Base-by-base conservation (phyloP, 2,113 vertebrate genomes). In the Entelurus aequoreus region DNA sequence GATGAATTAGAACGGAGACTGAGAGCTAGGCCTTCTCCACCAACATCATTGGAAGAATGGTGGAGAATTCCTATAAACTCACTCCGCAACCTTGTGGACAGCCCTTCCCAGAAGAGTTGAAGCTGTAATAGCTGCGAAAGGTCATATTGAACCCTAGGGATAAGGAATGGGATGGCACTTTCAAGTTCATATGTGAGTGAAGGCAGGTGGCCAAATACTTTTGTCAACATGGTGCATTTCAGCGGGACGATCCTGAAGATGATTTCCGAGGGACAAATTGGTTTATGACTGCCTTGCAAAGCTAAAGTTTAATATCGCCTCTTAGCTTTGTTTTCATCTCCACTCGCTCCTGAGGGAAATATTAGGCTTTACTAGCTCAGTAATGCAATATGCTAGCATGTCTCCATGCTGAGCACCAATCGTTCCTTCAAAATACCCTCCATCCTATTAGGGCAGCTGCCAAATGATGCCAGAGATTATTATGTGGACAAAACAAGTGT, bases 301-400 rank as follows among this genome's bases (percentile, higher is more conserved):
- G 16, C 11, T 15, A 56, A 7, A 10, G 28, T 19, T 56, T 42
- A 56, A 56, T 42, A 57, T 44, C 6, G 37, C 55, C 38, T 44
- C 55, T 57, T 57, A 44, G 38, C 16, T 44, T 57, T 57, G 40
- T 44, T 44, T 57, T 28, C 38, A 38, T 42, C 40, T 57, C 40
- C 16, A 13, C 40, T 44, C 21, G 21, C n/a, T 57, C 55, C 40
- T 21, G n/a, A 21, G 55, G 55, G 55, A 44, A 44, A 44, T 57
- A 57, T 57, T 57, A 44, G 55, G 5, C 44, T 57, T 57, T 57
- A 57, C 38, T 21, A 57, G 40, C 55, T 44, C 38, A 57, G 46
- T 46, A 57, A 44, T 57, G 55, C 40, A 44, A 57, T 57, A 46
- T 57, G 38, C 40, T 44, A 57, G 13, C 55, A 21, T 10, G 6